Base-by-base conservation (phyloP, 2,113 vertebrate species). In the Chlamydotis undulata region DNA sequence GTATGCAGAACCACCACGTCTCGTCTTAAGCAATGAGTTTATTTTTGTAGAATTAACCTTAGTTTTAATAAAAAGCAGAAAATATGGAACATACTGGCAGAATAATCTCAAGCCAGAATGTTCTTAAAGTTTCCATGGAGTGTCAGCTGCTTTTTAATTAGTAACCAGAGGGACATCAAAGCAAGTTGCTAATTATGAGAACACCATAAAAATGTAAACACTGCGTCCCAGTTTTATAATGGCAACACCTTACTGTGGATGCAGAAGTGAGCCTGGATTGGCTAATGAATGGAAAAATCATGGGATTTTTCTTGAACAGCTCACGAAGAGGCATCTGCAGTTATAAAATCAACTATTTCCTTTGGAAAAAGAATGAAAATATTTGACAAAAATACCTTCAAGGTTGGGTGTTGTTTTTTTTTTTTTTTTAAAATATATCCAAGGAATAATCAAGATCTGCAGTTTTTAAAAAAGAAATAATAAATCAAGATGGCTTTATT, bases 321-420 rank as follows among this genome's bases (percentile, higher is more conserved):
- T 94, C 90, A 96, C 0, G 14, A 87, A 68, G 86, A 87, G 86
- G 89, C 80, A 93, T 92, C 61, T 95, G 94, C 83, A 50, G 73
- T 95, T 96, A 92, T 92, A 96, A 96, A 96, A 89, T 79, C 89
- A 93, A 93, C 90, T 83, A 92, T 96, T 96, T 97, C 86, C 92
- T 92, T 68, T 91, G 96, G 94, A 93, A 94, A 95, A 82, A 59
- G 69, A 91, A 78, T 50, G 80, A 87, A 96, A 96, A 95, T 87
- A 79, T 82, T 92, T 73, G 80, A 92, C 90, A 84, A 60, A 93
- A 93, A 91, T 87, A 50, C 83, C 69, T 61, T 84, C 69, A 47
- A 41, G 83, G 47, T 83, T 80, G 39, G 14, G 70, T 69, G 17
- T 39, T 78, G 21, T 39, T 9, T n/a, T 23, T 35, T 73, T 56